phyloP scores from a whole-genome alignment of 2,888 invertebrate genomes.

The Julus scanicus region DNA sequence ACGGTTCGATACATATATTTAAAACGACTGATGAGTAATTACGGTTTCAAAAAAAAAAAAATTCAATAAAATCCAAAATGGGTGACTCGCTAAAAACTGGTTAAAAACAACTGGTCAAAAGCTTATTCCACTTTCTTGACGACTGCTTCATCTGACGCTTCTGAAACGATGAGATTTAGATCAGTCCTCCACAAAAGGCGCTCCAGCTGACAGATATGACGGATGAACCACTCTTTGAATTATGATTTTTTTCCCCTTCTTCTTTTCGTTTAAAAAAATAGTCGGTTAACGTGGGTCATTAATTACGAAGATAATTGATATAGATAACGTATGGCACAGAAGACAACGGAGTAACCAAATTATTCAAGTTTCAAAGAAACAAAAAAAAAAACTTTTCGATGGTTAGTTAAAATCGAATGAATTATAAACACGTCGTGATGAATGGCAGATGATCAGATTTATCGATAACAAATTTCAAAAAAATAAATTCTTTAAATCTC shows the following conservation, averaged over 20 bases:
- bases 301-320: conserved; percentile 1
- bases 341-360: background rate
- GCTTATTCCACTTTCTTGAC: background rate
- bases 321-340: background rate
- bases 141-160: background rate
- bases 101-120: background rate
- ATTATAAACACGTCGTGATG: background rate
- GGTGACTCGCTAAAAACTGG: background rate
- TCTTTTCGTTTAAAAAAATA: background rate
- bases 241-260: background rate
- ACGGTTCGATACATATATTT: background rate
- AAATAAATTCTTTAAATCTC: background rate
- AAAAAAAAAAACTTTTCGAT: background rate
- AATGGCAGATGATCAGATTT: background rate
- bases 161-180: background rate
- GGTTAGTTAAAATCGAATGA: background rate
- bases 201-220: conserved; percentile 1
- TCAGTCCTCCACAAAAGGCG: background rate
- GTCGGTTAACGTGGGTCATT: background rate
- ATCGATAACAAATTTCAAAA: background rate
- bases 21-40: background rate
- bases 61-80: background rate
- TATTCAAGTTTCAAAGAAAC: background rate
- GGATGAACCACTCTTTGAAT: background rate
- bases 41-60: background rate